Conservation (phyloP, 1,140 invertebrate genomes). For the Diplogasteroides magnus region DNA sequence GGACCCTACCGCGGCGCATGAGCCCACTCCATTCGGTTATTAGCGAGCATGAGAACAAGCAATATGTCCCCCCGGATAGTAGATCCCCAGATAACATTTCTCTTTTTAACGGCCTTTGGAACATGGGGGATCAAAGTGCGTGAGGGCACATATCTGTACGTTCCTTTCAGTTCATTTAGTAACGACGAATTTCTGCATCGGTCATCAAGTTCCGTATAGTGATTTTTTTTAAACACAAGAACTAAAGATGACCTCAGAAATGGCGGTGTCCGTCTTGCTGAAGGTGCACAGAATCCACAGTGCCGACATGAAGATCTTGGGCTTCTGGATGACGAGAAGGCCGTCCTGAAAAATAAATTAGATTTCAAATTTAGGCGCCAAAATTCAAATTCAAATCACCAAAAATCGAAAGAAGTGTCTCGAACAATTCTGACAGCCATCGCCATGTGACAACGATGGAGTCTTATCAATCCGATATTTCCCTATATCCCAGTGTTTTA, state of each 20-base stretch:
- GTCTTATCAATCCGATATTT: not conserved
- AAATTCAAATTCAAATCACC: too few relatives aligned
- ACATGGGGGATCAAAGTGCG: too few relatives aligned
- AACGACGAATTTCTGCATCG: not conserved
- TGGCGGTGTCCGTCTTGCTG: slow-evolving; percentile 64
- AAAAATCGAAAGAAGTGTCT: slow-evolving; percentile 55
- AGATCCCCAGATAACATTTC: too few relatives aligned
- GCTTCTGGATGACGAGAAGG: slow-evolving; percentile 22
- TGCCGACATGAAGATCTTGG: slow-evolving; percentile 62
- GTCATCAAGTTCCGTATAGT: too few relatives aligned
- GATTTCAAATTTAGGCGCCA: not conserved
- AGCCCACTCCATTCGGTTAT: too few relatives aligned
- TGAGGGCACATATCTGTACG: too few relatives aligned
- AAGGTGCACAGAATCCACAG: slow-evolving; percentile 99
- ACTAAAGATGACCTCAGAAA: not conserved
- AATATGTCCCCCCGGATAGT: too few relatives aligned
- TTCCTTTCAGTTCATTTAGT: not conserved
- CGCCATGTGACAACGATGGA: not conserved
- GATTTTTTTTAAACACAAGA: not conserved
- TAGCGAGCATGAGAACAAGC: too few relatives aligned
- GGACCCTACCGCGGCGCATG: too few relatives aligned
- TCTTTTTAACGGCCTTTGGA: too few relatives aligned
- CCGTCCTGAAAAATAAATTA: slow-evolving; percentile 12
- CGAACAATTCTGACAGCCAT: slow-evolving; percentile 13
- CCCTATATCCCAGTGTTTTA: too few relatives aligned